These are phyloP conservation scores for Pachyramphus minor DNA, from an alignment of 2,113 vertebrate genomes.

Conservation along the genomic window DNA sequence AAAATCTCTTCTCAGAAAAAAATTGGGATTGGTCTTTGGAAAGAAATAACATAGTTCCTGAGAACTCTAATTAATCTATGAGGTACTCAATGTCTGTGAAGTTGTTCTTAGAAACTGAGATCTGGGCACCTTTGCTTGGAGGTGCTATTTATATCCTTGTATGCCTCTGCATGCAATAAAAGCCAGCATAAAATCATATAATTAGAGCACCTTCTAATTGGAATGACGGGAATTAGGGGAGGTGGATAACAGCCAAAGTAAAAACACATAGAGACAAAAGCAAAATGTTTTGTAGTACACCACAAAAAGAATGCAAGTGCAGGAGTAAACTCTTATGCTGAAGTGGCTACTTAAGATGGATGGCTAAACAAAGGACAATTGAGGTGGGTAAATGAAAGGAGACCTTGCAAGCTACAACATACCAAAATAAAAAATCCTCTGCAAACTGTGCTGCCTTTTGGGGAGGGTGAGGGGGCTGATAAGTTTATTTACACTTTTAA, in stretches of 20 bases:
- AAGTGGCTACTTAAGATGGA: constrained; percentile 40
- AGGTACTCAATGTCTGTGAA: neutral
- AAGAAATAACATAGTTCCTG: neutral
- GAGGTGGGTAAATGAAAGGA: constrained; percentile 43
- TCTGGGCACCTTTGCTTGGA: constrained; percentile 34
- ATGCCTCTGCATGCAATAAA: constrained; percentile 33
- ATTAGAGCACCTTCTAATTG: constrained; percentile 42
- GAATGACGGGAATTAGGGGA: constrained; percentile 34
- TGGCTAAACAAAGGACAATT: constrained; percentile 56
- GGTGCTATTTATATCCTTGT: constrained; percentile 52
- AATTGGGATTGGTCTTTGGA: neutral
- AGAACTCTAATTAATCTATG: constrained; percentile 20
- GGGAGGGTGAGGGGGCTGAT: constrained; percentile 61
- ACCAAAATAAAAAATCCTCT: constrained; percentile 51
- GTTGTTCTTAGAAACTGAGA: constrained; percentile 24
- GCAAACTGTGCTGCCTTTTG: constrained; percentile 60
- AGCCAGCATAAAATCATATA: constrained; percentile 28
- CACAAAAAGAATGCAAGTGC: neutral
- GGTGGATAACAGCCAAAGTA: neutral
- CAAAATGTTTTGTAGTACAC: neutral
- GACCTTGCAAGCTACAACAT: constrained; percentile 24
- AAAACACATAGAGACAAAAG: constrained; percentile 18
- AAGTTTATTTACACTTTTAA: constrained; percentile 81
- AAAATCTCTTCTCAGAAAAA: neutral
- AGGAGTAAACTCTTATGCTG: constrained; percentile 14